phyloP scores from a whole-genome alignment of 2,888 invertebrate genomes.

The Tenodera sinensis region DNA sequence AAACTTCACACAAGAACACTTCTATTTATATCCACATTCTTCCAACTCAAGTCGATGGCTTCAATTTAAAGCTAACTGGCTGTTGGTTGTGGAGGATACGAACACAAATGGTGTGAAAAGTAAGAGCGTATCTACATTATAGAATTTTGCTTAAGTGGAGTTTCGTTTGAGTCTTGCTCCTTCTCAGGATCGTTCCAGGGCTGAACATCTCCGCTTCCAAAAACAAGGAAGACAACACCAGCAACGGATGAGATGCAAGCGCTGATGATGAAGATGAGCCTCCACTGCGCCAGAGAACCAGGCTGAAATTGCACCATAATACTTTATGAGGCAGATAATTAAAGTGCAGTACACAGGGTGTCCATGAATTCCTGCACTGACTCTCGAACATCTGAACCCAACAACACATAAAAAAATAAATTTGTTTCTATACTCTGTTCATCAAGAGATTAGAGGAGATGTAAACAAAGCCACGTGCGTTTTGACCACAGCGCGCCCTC shows the following conservation, averaged over 20 bases:
- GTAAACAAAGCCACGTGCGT: no score
- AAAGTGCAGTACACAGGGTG: no score
- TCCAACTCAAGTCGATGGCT: neutral
- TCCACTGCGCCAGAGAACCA: conserved; percentile 60
- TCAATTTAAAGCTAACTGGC: neutral
- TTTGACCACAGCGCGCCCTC: no score
- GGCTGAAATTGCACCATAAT: conserved; percentile 10
- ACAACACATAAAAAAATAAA: no score
- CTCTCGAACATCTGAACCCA: no score
- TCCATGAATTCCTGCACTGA: no score
- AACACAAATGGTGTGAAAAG: neutral
- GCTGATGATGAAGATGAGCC: conserved; percentile 76
- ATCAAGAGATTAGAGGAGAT: no score
- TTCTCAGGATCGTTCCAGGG: conserved; percentile 66
- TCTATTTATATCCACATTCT: no score
- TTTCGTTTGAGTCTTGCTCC: neutral
- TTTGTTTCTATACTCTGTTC: no score
- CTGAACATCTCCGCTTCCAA: conserved; percentile 70
- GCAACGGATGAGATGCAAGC: conserved; percentile 63
- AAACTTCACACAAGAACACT: no score
- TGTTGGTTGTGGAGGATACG: neutral
- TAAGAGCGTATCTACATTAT: neutral
- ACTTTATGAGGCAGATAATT: neutral
- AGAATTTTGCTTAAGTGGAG: neutral
- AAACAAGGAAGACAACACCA: conserved; percentile 64